A percentile compares a stretch with the other conserved stretches of the same genome.
These are phyloP conservation scores for Drosophila repletoides DNA, from an alignment of 1,140 invertebrate species.

Conservation along the genomic window DNA sequence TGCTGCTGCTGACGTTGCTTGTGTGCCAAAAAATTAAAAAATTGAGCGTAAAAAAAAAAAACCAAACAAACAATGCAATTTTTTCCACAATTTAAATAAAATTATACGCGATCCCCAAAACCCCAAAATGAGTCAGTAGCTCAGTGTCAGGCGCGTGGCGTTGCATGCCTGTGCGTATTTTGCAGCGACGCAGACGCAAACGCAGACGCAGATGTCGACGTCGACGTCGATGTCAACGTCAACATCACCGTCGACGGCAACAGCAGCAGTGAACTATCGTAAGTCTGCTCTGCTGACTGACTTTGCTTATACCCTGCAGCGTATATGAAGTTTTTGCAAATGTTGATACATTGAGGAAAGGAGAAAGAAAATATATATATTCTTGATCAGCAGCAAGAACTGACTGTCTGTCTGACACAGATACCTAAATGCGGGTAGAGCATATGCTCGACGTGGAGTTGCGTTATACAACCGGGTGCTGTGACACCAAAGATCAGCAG, in stretches of 20 bases:
- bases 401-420: too few species aligned
- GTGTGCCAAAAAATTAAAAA: neutral
- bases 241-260: too few species aligned
- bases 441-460: too few species aligned
- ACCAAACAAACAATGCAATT: conserved; percentile 50
- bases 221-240: too few species aligned
- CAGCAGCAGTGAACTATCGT: conserved; percentile 2
- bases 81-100: conserved; percentile 59
- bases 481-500: too few species aligned
- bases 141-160: conserved; percentile 42
- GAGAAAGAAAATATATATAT: too few species aligned
- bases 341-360: too few species aligned
- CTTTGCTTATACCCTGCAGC: too few species aligned
- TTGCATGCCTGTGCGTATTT: conserved; percentile 23
- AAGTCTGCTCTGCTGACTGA: conserved; percentile 14
- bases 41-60: conserved; percentile 14
- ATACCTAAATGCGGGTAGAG: too few species aligned
- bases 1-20: conserved; percentile 28
- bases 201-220: conserved; percentile 7
- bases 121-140: conserved; percentile 67
- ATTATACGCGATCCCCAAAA: conserved; percentile 41
- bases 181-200: conserved; percentile 7
- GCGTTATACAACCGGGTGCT: too few species aligned
- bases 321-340: too few species aligned
- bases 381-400: too few species aligned